phyloP scores from a whole-genome alignment of 2,113 vertebrate species.

The Cathartes aura region DNA sequence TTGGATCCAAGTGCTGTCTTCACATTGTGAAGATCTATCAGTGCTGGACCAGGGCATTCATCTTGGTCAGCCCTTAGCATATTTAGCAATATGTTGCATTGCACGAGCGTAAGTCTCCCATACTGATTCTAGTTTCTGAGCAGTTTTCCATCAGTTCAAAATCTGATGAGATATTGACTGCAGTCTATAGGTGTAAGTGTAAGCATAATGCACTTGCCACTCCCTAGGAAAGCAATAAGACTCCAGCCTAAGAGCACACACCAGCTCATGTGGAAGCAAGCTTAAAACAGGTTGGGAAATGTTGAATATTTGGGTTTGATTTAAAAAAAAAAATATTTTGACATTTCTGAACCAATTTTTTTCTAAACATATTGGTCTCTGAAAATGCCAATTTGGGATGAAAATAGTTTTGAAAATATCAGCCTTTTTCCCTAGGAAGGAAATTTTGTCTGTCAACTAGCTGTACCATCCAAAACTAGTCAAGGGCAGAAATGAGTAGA shows the following conservation, averaged over 20 bases:
- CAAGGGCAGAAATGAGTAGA: constrained; percentile 38
- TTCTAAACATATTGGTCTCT: constrained; percentile 30
- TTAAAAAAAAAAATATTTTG: constrained; percentile 41
- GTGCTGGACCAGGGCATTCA: neutral
- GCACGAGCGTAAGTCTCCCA: neutral
- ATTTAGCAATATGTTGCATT: neutral
- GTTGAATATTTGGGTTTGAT: constrained; percentile 23
- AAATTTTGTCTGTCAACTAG: constrained; percentile 47
- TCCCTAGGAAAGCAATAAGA: neutral
- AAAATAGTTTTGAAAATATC: constrained; percentile 64
- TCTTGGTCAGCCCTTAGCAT: neutral
- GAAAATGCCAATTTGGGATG: constrained; percentile 38
- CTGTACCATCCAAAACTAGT: constrained; percentile 59
- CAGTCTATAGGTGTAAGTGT: neutral
- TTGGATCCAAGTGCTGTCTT: neutral
- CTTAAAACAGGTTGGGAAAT: neutral
- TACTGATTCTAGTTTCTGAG: neutral
- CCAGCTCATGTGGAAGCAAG: neutral
- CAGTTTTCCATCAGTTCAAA: neutral
- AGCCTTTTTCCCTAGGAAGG: constrained; percentile 35
- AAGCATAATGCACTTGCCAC: neutral
- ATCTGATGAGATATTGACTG: neutral
- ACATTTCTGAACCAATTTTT: constrained; percentile 42
- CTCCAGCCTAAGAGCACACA: neutral
- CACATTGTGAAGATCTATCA: neutral